Evolutionary conservation across 1,140 invertebrate species (phyloP).

Genomic region (Oedothorax gibbosus): DNA sequence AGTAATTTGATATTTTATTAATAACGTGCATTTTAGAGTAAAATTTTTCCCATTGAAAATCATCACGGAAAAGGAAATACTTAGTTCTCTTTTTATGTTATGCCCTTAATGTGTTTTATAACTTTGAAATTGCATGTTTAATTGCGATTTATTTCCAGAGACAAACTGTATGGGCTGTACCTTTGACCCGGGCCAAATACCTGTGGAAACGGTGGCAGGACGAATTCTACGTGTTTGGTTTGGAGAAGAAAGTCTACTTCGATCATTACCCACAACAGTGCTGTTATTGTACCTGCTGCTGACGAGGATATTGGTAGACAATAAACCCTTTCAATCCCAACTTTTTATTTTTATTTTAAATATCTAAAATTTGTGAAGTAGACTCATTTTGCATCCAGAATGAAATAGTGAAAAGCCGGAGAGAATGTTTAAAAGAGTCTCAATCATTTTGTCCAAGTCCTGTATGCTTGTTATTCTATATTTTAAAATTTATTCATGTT

Average conservation of each 20-base stretch:
- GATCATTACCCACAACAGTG: conserved; percentile 73
- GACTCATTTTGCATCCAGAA: too few relatives aligned
- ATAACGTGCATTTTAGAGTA: not conserved
- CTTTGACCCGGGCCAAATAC: conserved; percentile 71
- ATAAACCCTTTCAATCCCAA: too few relatives aligned
- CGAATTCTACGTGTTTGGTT: conserved; percentile 72
- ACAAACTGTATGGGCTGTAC: conserved; percentile 72
- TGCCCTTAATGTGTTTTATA: not conserved
- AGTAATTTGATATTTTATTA: not conserved
- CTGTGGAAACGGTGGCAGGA: conserved; percentile 68
- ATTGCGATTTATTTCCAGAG: conserved; percentile 67
- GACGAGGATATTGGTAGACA: too few relatives aligned
- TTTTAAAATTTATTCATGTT: too few relatives aligned
- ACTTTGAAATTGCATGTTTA: not conserved
- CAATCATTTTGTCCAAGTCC: too few relatives aligned
- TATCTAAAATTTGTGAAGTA: too few relatives aligned
- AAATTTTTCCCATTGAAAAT: not conserved
- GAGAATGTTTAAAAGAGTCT: too few relatives aligned
- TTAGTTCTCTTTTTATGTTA: not conserved
- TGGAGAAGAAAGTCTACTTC: conserved; percentile 71
- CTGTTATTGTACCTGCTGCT: conserved; percentile 69
- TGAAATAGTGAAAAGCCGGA: too few relatives aligned
- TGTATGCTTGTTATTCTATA: too few relatives aligned
- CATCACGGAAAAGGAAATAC: not conserved
- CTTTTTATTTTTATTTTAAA: too few relatives aligned